Evolutionary conservation across 2,113 vertebrate species (phyloP), one percentile per base, ranked within the genome.

Genomic region (Callopanchax toddi): DNA sequence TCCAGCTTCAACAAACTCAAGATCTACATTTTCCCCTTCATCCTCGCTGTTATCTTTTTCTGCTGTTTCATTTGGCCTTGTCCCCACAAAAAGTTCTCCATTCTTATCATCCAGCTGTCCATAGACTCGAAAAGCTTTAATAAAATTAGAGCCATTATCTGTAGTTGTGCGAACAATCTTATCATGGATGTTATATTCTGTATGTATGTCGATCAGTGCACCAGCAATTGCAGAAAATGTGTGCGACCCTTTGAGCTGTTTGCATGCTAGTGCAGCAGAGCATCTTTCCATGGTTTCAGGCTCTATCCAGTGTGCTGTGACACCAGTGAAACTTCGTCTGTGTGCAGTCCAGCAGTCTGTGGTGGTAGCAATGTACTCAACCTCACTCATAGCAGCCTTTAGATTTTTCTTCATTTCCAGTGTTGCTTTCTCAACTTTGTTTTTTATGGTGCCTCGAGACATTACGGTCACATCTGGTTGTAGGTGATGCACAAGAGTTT

Each of bases 401-500:
- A 53, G 39, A 44, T 23, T 44, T 0, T 44, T 64, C 18, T 32
- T 53, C 39, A 53, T 53, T n/a, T 44, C 39, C 25, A 22, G 18
- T 43, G 39, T 44, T 34, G 12, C 49, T 44, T 34, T 44, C 18
- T 22, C 39, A 32, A 44, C 49, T 43, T 22, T 52, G 18, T 62
- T 51, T 43, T 62, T 59, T 15, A 49, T 23, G 4, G 29, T 53
- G 11, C 51, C n/a, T 12, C 18, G n/a, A 10, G 20, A 55, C 34
- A 55, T 37, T 40, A 42, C 48, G 9, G 9, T 20, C 17, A 62
- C 36, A 20, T 52, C 60, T 5, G 17, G 60, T 26, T 26, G 46
- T 7, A 62, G 60, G 21, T 62, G 60, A 51, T 32, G 13, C 25
- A 51, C 49, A 29, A 32, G 49, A 18, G 34, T 51, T 51, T 51